Percentiles rank a stretch among this genome's conserved stretches.
phyloP scores from a whole-genome alignment of 1,140 invertebrate genomes.

The Archegozetes longisetosus region DNA sequence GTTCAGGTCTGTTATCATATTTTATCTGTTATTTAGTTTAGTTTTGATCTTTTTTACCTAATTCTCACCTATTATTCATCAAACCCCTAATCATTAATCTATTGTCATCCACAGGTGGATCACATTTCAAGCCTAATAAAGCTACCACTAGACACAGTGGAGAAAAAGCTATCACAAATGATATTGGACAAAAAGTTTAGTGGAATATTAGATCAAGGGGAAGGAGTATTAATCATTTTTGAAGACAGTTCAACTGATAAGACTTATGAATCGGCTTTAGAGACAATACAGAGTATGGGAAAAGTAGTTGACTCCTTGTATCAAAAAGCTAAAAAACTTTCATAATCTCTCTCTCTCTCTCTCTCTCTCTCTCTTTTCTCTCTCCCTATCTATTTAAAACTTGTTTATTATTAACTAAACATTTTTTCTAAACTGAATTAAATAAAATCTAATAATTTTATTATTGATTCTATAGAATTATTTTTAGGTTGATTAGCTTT shows the following conservation, averaged over 20 bases:
- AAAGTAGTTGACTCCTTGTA: slow-evolving; percentile 97
- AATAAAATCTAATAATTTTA: too few relatives aligned
- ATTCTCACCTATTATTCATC: too few relatives aligned
- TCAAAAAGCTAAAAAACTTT: slow-evolving; percentile 94
- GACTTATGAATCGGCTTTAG: slow-evolving; percentile 89
- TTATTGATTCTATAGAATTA: too few relatives aligned
- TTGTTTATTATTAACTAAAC: too few relatives aligned
- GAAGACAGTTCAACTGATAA: slow-evolving; percentile 85
- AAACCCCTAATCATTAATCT: too few relatives aligned
- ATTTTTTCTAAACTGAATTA: too few relatives aligned
- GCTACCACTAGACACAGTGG: slow-evolving; percentile 57
- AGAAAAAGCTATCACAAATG: slow-evolving; percentile 99
- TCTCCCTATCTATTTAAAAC: too few relatives aligned
- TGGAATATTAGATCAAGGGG: slow-evolving; percentile 91
- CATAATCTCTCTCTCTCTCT: slow-evolving; percentile 39
- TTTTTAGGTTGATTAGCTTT: too few relatives aligned
- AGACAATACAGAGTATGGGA: slow-evolving; percentile 95
- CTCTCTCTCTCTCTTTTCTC: too few relatives aligned
- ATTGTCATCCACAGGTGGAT: slow-evolving; percentile 15
- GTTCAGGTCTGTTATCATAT: slow-evolving; percentile 55
- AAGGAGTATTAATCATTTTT: slow-evolving; percentile 91
- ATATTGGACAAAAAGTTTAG: slow-evolving; percentile 93
- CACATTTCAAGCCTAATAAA: slow-evolving; percentile 19
- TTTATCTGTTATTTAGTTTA: background rate
- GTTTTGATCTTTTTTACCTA: slow-evolving; percentile 1